Evolutionary conservation across 2,888 invertebrate genomes (phyloP).

Genomic region (Metellina segmentata): DNA sequence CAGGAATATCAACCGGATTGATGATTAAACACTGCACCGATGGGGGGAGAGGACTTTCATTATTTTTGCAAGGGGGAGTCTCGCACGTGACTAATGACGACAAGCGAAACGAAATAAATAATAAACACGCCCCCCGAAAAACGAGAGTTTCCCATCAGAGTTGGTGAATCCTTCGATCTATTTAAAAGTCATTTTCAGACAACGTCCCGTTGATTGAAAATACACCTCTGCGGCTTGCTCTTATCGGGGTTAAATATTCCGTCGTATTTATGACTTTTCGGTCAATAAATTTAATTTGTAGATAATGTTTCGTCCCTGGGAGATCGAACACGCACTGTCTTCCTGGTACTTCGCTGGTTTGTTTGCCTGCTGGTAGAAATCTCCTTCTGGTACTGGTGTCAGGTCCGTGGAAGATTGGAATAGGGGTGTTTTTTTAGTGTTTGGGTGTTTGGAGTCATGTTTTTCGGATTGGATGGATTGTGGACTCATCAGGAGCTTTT

Average conservation of each 20-base stretch:
- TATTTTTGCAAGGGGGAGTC: slow-evolving; percentile 47
- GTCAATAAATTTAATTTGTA: slow-evolving; percentile 75
- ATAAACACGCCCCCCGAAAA: slow-evolving; percentile 52
- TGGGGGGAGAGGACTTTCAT: slow-evolving; percentile 65
- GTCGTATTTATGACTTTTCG: slow-evolving; percentile 1
- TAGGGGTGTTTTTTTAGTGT: neutral
- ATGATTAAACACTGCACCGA: slow-evolving; percentile 70
- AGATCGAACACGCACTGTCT: neutral
- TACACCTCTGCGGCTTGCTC: neutral
- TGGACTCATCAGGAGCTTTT: too few relatives aligned
- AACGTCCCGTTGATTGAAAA: slow-evolving; percentile 69
- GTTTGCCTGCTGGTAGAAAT: neutral
- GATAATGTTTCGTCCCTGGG: slow-evolving; percentile 24
- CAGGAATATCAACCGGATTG: slow-evolving; percentile 22
- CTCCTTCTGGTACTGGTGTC: neutral
- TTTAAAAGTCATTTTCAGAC: slow-evolving; percentile 69
- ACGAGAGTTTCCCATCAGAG: neutral
- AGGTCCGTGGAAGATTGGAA: neutral
- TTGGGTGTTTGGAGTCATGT: too few relatives aligned
- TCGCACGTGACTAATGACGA: slow-evolving; percentile 65
- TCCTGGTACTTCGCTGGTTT: neutral
- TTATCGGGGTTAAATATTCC: slow-evolving; percentile 22
- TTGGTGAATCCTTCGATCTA: slow-evolving; percentile 36
- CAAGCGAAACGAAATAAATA: slow-evolving; percentile 48
- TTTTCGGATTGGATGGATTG: too few relatives aligned